Evolutionary conservation across 2,113 vertebrate species (phyloP).

Genomic region (Oreochromis niloticus): DNA sequence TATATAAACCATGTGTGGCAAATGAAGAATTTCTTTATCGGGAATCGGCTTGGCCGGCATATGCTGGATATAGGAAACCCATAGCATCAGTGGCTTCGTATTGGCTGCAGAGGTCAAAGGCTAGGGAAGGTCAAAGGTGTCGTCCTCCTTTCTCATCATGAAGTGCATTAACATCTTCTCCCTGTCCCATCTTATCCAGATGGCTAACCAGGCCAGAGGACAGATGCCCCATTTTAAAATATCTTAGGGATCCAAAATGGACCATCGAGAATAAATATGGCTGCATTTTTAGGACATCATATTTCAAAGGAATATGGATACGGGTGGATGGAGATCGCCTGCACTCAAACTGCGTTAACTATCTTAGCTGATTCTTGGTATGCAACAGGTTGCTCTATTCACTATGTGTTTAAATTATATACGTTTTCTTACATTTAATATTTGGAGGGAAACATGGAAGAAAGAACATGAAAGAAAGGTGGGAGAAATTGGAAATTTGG

Average conservation of each 20-base stretch:
- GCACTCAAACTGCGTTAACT: not conserved
- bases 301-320: conserved; percentile 72
- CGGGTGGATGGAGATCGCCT: not conserved
- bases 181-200: conserved; percentile 65
- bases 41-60: conserved; percentile 65
- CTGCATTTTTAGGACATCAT: conserved; percentile 70
- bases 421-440: not conserved
- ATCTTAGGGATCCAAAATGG: conserved; percentile 59
- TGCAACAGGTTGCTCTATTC: conserved; percentile 22
- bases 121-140: conserved; percentile 76
- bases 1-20: conserved; percentile 57
- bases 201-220: conserved; percentile 57
- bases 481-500: not conserved
- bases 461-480: not conserved
- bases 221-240: conserved; percentile 70
- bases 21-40: conserved; percentile 73
- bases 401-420: not conserved
- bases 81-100: conserved; percentile 65
- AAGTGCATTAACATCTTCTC: conserved; percentile 76
- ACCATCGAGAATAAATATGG: conserved; percentile 68
- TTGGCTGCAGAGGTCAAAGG: conserved; percentile 73
- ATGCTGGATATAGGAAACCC: conserved; percentile 76
- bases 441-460: not conserved
- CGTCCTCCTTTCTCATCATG: conserved; percentile 74
- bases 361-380: conserved; percentile 31